Base-by-base conservation (phyloP, 2,113 vertebrate genomes). In the Ailuropoda melanoleuca region DNA sequence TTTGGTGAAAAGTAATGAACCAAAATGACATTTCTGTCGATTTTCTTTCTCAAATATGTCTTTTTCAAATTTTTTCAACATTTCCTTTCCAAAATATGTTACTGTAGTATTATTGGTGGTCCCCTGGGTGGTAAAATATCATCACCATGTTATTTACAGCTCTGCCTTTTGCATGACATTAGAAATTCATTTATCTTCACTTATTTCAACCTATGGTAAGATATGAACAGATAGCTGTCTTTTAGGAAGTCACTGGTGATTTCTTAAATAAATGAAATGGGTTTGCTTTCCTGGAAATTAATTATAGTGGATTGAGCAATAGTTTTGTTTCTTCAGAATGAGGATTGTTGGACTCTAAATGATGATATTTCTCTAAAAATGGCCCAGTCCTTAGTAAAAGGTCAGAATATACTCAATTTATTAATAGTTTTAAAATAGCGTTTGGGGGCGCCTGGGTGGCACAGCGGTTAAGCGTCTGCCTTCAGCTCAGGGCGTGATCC, bases 171-270 rank as follows among this genome's bases (percentile, higher is more conserved):
- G 24, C 53, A 70, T 92, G 88, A 56, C 50, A 29, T 70, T 90
- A 93, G 53, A 93, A 96, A 83, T 80, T 87, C 11, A 66, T 95
- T 98, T 96, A 72, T 19, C 80, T 86, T 97, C 37, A 60, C 31
- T 94, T 66, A 68, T 77, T 96, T 94, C 19, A 88, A 0, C 39
- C 3, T 93, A 80, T 78, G 3, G 9, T 75, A 78, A 56, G 29
- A 24, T 93, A 43, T 48, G 24, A 92, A n/a, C 8, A 83, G 60
- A 48, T 92, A 14, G 43, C 17, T 82, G 11, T 56, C 53, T 95
- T 91, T 93, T 50, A 43, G 85, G 90, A 96, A 95, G 72, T 95
- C 34, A 62, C 39, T 70, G 62, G 11, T 88, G 31, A 53, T 81
- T 53, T 90, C n/a, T 92, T 85, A 56, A 92, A 78, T 92, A 88